Conservation (phyloP, 2,797 vertebrate species). For the Gambelia wislizenii region DNA sequence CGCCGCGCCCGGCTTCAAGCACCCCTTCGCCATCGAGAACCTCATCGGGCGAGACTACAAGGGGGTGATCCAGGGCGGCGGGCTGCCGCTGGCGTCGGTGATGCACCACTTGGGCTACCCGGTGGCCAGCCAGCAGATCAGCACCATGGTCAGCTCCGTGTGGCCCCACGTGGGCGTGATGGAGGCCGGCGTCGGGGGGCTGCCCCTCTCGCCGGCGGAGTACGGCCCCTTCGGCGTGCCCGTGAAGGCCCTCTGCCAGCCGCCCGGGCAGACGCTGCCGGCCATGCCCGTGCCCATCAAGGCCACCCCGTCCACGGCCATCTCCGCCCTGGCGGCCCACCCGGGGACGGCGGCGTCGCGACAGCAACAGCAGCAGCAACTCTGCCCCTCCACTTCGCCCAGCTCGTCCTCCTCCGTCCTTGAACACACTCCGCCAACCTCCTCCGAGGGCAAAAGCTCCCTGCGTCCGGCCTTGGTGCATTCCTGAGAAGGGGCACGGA, state of each 20-base stretch:
- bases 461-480: slow-evolving; percentile 90
- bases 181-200: slow-evolving; percentile 86
- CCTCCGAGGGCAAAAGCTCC: slow-evolving; percentile 85
- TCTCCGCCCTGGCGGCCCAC: slow-evolving; percentile 81
- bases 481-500: slow-evolving; percentile 64
- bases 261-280: slow-evolving; percentile 81
- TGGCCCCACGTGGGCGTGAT: slow-evolving; percentile 96
- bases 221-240: slow-evolving; percentile 92
- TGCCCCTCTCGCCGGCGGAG: slow-evolving; percentile 86
- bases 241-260: slow-evolving; percentile 92
- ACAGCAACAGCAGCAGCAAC: slow-evolving; percentile 75
- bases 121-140: slow-evolving; percentile 90
- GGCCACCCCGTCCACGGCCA: slow-evolving; percentile 85
- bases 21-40: slow-evolving; percentile 97
- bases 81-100: slow-evolving; percentile 92
- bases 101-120: slow-evolving; percentile 98
- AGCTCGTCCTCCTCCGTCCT: slow-evolving; percentile 74
- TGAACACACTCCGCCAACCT: slow-evolving; percentile 79
- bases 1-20: slow-evolving; percentile 90
- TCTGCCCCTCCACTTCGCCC: slow-evolving; percentile 80
- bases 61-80: slow-evolving; percentile 86
- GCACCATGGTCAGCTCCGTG: slow-evolving; percentile 92
- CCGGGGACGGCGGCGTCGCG: slow-evolving; percentile 57
- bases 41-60: slow-evolving; percentile 96
- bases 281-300: slow-evolving; percentile 91